Conservation (phyloP, 1,140 invertebrate species). For the Pseudobourletiella spinata region DNA sequence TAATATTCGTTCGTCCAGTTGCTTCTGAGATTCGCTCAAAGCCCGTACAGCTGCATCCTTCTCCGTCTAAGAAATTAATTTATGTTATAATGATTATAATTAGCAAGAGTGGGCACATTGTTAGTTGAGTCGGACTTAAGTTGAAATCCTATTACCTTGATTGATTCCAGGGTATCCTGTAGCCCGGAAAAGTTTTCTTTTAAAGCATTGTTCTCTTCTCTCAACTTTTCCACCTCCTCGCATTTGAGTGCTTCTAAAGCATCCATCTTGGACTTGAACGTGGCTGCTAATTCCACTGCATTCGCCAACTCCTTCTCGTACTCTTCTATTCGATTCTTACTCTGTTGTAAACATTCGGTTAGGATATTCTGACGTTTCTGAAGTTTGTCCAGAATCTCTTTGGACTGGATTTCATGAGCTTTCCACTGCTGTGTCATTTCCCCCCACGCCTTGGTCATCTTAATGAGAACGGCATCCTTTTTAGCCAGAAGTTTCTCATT, state of each 20-base stretch:
- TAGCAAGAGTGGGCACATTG: no score
- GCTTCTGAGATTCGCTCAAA: constrained; percentile 23
- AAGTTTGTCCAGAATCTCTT: constrained; percentile 11
- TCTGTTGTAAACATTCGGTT: constrained; percentile 1
- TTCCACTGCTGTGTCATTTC: constrained; percentile 24
- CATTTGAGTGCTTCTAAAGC: constrained; percentile 8
- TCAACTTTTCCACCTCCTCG: neutral
- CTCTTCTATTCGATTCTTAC: constrained; percentile 9
- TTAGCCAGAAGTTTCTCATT: constrained; percentile 16
- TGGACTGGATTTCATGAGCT: constrained; percentile 16
- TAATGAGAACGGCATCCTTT: constrained; percentile 19
- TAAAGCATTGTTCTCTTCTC: constrained; percentile 9
- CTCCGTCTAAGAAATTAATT: constrained; percentile 17
- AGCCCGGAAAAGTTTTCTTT: constrained; percentile 7
- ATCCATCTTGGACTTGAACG: constrained; percentile 19
- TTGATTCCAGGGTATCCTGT: constrained; percentile 3
- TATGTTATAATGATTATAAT: neutral
- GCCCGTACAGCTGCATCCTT: constrained; percentile 25
- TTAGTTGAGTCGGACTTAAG: no score
- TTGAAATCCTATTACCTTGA: constrained; percentile 10
- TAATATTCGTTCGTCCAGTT: constrained; percentile 16
- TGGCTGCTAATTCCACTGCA: constrained; percentile 19
- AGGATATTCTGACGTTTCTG: constrained; percentile 21
- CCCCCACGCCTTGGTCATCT: constrained; percentile 20
- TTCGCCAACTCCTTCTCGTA: constrained; percentile 31